A percentile compares a stretch with the other conserved stretches of the same genome.
Conservation (phyloP, 2,113 vertebrate genomes). For the Petrocephalus zakoni region DNA sequence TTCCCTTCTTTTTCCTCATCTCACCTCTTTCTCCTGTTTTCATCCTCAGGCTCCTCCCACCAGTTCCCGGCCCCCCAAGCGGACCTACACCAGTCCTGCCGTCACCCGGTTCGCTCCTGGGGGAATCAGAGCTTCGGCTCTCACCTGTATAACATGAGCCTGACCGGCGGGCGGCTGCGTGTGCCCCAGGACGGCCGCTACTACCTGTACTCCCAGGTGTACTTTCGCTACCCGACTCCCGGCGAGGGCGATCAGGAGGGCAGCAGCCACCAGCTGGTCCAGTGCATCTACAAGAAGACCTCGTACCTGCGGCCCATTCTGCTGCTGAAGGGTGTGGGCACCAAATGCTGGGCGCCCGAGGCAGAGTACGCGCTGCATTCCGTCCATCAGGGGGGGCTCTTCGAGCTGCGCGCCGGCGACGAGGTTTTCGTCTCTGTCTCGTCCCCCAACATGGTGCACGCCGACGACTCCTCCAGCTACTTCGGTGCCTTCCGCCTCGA, state of each 20-base stretch:
- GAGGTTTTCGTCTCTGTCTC: constrained; percentile 82
- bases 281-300: constrained; percentile 78
- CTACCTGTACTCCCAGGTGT: constrained; percentile 80
- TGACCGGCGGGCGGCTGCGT: constrained; percentile 68
- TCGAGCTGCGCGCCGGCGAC: constrained; percentile 70
- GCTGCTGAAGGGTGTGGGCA: constrained; percentile 78
- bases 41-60: not conserved
- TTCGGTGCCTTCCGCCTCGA: constrained; percentile 77
- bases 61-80: constrained; percentile 33
- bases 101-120: constrained; percentile 69
- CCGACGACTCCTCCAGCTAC: constrained; percentile 69
- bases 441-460: constrained; percentile 66
- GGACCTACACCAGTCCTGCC: constrained; percentile 76
- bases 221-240: constrained; percentile 71
- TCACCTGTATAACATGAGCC: constrained; percentile 77
- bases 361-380: constrained; percentile 78
- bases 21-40: not conserved
- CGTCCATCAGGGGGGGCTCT: constrained; percentile 79
- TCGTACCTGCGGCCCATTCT: constrained; percentile 70
- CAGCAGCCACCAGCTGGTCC: constrained; percentile 70
- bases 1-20: not conserved
- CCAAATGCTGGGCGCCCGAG: constrained; percentile 77
- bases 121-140: constrained; percentile 66
- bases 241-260: constrained; percentile 53
- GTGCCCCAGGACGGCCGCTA: constrained; percentile 76